Base-by-base conservation (phyloP, 23 tunicate genomes). In the Oikopleura albicans region DNA sequence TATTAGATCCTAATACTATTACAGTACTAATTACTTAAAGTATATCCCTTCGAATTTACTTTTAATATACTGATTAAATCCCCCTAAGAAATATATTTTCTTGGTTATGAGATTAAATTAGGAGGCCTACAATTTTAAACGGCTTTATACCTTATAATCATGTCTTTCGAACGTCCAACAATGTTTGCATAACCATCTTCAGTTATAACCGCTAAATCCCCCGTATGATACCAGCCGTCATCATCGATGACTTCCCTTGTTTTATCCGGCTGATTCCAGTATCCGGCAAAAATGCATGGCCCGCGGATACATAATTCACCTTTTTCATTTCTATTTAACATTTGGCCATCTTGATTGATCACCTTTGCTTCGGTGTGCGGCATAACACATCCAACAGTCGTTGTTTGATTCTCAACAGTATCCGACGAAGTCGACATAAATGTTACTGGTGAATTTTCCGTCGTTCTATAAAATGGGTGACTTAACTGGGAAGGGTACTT, bases 221-320 rank as follows among this genome's bases (percentile, higher is more conserved):
- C 97, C 39, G 89, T 87, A 0, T 86, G 84, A 76, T 93, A 93
- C 98, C 98, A 93, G 4, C 94, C 94, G 4, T 75, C 85, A 40
- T 86, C 71, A 22, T 86, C 88, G 40, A 93, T 88, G 0, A 88
- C 91, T 76, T 85, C 87, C 1, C 56, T 59, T 0, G 98, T 93
- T 57, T 93, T 90, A n/a, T 88, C 91, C 56, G 85, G 84, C 49
- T 86, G 87, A 4, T 85, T 88, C 94, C 94, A 93, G 41, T 93
- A 93, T 57, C 86, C 84, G 1, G 39, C 85, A 91, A 93, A 89
- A 83, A 93, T 94, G 83, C 91, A 88, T 66, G 90, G 90, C 0
- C 98, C 98, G 66, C 98, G 90, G 57, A 91, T 88, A 84, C 79
- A 75, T 0, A 90, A 39, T 86, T 93, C 95, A 16, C 98, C 98